A percentile compares a stretch with the other conserved stretches of the same genome.
phyloP scores from a whole-genome alignment of 2,113 vertebrate species.

The Gambusia holbrooki region DNA sequence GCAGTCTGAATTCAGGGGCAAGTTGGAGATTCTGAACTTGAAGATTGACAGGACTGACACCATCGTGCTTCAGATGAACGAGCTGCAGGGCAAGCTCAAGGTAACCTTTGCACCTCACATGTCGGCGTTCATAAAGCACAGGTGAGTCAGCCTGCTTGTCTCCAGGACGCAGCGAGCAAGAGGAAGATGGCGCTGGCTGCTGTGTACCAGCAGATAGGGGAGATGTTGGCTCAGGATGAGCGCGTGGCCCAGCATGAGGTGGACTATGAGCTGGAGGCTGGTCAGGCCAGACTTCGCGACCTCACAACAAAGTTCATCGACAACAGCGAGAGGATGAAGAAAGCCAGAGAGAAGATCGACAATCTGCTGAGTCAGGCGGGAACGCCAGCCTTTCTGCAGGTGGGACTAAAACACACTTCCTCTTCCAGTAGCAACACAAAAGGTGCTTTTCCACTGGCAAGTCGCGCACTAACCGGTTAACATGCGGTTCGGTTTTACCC shows the following conservation, averaged over 20 bases:
- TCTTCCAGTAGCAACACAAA: neutral
- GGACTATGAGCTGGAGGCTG: constrained; percentile 81
- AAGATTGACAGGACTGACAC: constrained; percentile 75
- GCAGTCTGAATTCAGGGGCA: constrained; percentile 79
- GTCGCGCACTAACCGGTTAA: no score
- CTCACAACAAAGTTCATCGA: constrained; percentile 71
- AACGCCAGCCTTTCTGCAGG: constrained; percentile 86
- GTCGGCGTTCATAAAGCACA: rapidly evolving
- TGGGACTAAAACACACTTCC: constrained; percentile 41
- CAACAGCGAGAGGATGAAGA: constrained; percentile 80
- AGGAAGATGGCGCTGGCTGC: constrained; percentile 72
- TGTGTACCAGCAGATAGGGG: constrained; percentile 83
- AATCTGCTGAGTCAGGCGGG: constrained; percentile 76
- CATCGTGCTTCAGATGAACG: constrained; percentile 71
- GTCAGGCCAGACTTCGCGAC: constrained; percentile 70
- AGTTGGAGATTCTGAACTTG: constrained; percentile 69
- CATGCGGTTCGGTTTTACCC: no score
- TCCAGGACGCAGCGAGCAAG: constrained; percentile 74
- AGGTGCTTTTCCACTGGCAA: no score
- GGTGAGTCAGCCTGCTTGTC: neutral
- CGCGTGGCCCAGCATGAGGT: constrained; percentile 60
- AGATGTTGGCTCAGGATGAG: constrained; percentile 81
- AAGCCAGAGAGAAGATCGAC: constrained; percentile 73
- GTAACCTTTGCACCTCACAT: constrained; percentile 56
- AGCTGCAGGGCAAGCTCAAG: constrained; percentile 72